Percentiles rank a stretch among this genome's conserved stretches.
Evolutionary conservation across 2,113 vertebrate genomes (phyloP).

Genomic region (Oreochromis niloticus): DNA sequence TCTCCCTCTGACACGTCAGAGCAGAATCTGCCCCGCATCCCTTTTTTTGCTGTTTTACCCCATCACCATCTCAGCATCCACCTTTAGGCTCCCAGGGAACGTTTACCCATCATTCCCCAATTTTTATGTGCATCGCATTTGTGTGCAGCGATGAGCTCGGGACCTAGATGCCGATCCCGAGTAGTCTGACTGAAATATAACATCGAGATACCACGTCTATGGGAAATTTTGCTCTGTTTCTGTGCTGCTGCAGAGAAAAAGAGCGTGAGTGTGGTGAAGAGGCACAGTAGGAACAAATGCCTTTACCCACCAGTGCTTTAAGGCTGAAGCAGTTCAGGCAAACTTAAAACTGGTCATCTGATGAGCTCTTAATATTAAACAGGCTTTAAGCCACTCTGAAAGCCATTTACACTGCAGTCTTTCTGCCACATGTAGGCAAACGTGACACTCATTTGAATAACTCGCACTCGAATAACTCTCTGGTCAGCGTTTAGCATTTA

Average conservation of each 20-base stretch:
- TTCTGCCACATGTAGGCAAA: conserved; percentile 8
- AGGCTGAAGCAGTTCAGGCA: background rate
- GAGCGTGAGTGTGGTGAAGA: background rate
- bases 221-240: background rate
- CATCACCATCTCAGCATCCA: background rate
- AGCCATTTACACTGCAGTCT: background rate
- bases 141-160: background rate
- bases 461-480: conserved; percentile 23
- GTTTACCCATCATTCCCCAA: background rate
- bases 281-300: background rate
- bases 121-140: background rate
- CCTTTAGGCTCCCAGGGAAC: background rate
- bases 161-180: background rate
- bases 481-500: conserved; percentile 38
- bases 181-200: background rate
- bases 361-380: background rate
- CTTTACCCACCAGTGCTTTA: background rate
- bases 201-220: background rate
- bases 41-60: background rate
- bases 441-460: conserved; percentile 33
- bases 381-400: background rate
- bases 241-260: background rate
- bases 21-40: background rate
- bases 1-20: background rate
- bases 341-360: background rate